Conservation (phyloP, 92 coral and sea anemone genomes). For the Hydrozoanthus gracilis region DNA sequence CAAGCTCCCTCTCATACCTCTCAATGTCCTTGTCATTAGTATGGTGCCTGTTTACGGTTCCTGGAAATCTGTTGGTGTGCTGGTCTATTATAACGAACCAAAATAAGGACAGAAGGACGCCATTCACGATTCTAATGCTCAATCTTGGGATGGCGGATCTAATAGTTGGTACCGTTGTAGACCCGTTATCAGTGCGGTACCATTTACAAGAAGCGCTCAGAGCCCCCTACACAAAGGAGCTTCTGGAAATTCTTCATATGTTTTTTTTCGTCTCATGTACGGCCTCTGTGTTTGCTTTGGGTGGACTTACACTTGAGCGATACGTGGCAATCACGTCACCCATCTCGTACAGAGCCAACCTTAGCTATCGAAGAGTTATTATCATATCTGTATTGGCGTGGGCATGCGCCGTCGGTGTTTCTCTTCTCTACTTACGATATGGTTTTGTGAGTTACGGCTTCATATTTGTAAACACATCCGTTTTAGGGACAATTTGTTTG, state of each 20-base stretch:
- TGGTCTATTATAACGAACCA: constrained; percentile 64
- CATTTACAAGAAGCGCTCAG: constrained; percentile 62
- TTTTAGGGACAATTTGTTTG: constrained; percentile 57
- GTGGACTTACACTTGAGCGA: constrained; percentile 69
- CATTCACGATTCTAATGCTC: constrained; percentile 65
- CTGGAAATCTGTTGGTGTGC: constrained; percentile 73
- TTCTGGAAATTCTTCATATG: constrained; percentile 51
- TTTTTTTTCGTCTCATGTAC: constrained; percentile 68
- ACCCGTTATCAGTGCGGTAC: constrained; percentile 64
- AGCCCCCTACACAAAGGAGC: constrained; percentile 19
- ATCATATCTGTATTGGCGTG: constrained; percentile 48
- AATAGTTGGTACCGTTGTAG: constrained; percentile 71
- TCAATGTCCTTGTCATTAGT: constrained; percentile 61
- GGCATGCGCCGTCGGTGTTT: constrained; percentile 59
- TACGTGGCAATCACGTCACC: constrained; percentile 70
- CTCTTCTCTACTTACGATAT: constrained; percentile 63
- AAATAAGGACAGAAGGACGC: constrained; percentile 67
- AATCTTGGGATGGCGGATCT: constrained; percentile 75
- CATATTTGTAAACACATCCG: constrained; percentile 69
- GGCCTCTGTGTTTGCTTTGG: constrained; percentile 70
- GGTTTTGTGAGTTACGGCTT: constrained; percentile 69
- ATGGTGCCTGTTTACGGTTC: constrained; percentile 56
- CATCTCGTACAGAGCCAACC: constrained; percentile 55
- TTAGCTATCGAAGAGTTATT: constrained; percentile 51
- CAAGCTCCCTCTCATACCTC: constrained; percentile 62